phyloP scores from a whole-genome alignment of 2,888 invertebrate species.

The Drosophila nigritarsus region DNA sequence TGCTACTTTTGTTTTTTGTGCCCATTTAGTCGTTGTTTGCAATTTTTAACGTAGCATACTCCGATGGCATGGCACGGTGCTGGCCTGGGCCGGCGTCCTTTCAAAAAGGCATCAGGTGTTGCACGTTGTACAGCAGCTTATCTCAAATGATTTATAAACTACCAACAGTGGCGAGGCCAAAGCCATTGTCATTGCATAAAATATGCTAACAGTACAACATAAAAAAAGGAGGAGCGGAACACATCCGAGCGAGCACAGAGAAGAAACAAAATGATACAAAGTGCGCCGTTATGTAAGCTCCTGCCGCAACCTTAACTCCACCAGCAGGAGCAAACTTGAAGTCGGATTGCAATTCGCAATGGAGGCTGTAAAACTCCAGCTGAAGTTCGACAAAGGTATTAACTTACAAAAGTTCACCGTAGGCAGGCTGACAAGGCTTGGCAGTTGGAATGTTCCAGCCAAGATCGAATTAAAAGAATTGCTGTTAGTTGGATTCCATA shows the following conservation, averaged over 20 bases:
- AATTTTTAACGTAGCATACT: conserved; percentile 68
- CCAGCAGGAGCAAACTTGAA: conserved; percentile 23
- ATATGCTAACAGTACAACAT: conserved; percentile 77
- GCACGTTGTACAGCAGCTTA: conserved; percentile 83
- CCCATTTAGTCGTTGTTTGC: conserved; percentile 76
- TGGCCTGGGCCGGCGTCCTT: conserved; percentile 65
- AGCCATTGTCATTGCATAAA: conserved; percentile 84
- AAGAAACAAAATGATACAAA: conserved; percentile 44
- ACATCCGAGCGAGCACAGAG: conserved; percentile 15
- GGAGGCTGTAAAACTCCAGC: conserved; percentile 16
- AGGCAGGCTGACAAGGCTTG: background rate
- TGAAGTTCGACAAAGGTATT: conserved; percentile 46
- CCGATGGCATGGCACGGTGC: conserved; percentile 41
- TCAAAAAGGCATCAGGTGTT: conserved; percentile 83
- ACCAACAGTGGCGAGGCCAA: conserved; percentile 83
- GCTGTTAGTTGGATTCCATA: background rate
- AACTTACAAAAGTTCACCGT: conserved; percentile 27
- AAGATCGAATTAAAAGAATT: background rate
- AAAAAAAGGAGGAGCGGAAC: conserved; percentile 37
- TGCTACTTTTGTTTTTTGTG: conserved; percentile 64
- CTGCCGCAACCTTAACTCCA: conserved; percentile 12
- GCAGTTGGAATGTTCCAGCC: background rate
- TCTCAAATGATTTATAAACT: conserved; percentile 84
- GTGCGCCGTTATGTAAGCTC: conserved; percentile 30
- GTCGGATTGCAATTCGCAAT: conserved; percentile 24